These are phyloP conservation scores for Poliocrania exsul DNA, from an alignment of 2,797 vertebrate species.

Conservation along the genomic window DNA sequence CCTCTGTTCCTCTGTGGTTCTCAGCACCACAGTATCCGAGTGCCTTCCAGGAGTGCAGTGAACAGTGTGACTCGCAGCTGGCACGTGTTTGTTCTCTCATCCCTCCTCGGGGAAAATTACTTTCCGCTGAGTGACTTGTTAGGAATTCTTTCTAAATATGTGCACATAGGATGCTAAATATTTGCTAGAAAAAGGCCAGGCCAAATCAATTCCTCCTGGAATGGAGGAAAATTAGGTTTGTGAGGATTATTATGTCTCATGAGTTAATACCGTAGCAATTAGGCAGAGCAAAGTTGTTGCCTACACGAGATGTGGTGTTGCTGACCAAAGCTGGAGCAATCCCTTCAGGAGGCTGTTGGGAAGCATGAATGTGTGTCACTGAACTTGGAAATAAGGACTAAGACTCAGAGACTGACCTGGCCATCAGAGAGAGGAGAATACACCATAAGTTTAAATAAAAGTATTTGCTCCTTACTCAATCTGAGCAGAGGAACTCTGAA, in stretches of 20 bases:
- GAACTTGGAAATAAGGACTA: not conserved
- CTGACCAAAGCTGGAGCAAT: not conserved
- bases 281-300: not conserved
- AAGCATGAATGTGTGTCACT: rapidly evolving
- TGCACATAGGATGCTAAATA: not conserved
- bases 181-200: not conserved
- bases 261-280: not conserved
- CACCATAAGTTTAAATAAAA: not conserved
- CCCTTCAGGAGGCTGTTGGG: not conserved
- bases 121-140: not conserved
- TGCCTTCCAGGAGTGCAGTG: not conserved
- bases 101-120: not conserved
- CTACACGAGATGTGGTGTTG: rapidly evolving
- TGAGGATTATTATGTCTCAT: not conserved
- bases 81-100: not conserved
- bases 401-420: not conserved
- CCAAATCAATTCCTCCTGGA: not conserved
- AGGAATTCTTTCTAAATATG: not conserved
- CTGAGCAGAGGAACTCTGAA: not conserved
- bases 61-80: not conserved
- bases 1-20: rapidly evolving
- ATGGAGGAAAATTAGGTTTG: not conserved
- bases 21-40: not conserved
- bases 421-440: not conserved
- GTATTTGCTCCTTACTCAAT: not conserved